Percentiles rank a stretch among this genome's conserved stretches.
Conservation (phyloP, 1,140 invertebrate species). For the Drosophila grimshawi region DNA sequence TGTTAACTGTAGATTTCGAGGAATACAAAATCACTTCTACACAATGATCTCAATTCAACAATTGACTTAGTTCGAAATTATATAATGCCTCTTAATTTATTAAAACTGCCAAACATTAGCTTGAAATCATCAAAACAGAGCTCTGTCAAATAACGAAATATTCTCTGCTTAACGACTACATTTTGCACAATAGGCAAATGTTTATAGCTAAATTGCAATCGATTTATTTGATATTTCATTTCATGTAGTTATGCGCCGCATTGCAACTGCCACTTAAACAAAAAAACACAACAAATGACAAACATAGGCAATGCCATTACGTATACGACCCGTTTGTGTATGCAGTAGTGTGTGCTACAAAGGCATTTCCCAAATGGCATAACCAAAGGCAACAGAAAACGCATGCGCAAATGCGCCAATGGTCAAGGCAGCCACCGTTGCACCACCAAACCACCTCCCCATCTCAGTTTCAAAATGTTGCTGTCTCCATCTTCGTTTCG, state of each 20-base stretch:
- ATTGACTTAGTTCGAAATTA: too few relatives aligned
- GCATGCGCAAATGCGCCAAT: slow-evolving; percentile 59
- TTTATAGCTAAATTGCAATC: slow-evolving; percentile 74
- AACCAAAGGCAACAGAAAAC: slow-evolving; percentile 38
- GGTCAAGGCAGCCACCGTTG: slow-evolving; percentile 66
- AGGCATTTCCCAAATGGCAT: slow-evolving; percentile 68
- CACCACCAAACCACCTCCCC: slow-evolving; percentile 8
- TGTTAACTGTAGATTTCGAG: too few relatives aligned
- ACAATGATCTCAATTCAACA: too few relatives aligned
- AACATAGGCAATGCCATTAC: slow-evolving; percentile 60
- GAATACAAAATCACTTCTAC: too few relatives aligned
- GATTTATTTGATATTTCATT: slow-evolving; percentile 54
- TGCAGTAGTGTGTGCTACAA: slow-evolving; percentile 33
- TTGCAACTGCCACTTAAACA: slow-evolving; percentile 43
- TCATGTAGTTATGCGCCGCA: slow-evolving; percentile 61
- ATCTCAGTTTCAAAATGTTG: not conserved
- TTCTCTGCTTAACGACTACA: slow-evolving; percentile 33
- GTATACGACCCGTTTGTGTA: slow-evolving; percentile 63
- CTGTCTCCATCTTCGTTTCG: slow-evolving; percentile 21
- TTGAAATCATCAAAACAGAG: too few relatives aligned
- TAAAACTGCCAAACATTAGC: slow-evolving; percentile 15
- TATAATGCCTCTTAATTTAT: not conserved
- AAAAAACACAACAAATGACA: slow-evolving; percentile 48
- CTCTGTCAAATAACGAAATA: slow-evolving; percentile 14
- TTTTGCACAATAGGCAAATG: slow-evolving; percentile 57